Percentiles rank a stretch among this genome's conserved stretches.
phyloP scores from a whole-genome alignment of 2,888 invertebrate genomes.

The Ellobium chinense region DNA sequence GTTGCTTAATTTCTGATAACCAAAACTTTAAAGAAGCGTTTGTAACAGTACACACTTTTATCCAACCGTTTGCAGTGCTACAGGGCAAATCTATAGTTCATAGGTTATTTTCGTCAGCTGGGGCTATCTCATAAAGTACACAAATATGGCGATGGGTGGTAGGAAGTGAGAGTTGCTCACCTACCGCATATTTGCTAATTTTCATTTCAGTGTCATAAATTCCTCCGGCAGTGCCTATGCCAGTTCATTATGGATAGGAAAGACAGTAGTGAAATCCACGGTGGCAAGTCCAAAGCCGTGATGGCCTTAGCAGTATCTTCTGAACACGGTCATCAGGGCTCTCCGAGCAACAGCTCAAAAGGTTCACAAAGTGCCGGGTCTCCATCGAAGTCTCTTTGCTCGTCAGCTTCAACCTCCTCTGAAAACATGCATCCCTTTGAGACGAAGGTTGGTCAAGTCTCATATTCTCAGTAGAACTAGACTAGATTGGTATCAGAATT shows the following conservation, averaged over 20 bases:
- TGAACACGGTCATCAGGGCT: slow-evolving; percentile 13
- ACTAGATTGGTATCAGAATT: too few relatives aligned
- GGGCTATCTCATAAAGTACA: too few relatives aligned
- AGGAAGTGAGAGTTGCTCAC: background rate
- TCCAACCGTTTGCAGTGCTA: too few relatives aligned
- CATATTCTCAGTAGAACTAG: too few relatives aligned
- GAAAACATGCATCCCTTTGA: slow-evolving; percentile 68
- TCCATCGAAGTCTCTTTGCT: slow-evolving; percentile 74
- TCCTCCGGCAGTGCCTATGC: too few relatives aligned
- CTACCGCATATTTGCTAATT: background rate
- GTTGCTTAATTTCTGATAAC: too few relatives aligned
- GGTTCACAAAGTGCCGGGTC: slow-evolving; percentile 67
- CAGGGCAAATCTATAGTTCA: too few relatives aligned
- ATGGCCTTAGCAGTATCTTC: slow-evolving; percentile 9
- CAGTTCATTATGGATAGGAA: slow-evolving; percentile 15
- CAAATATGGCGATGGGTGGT: background rate
- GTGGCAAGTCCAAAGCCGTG: background rate
- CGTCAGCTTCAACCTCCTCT: slow-evolving; percentile 76
- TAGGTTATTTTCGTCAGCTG: too few relatives aligned
- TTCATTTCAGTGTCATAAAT: background rate
- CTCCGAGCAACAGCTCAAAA: slow-evolving; percentile 41
- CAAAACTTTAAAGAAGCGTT: too few relatives aligned
- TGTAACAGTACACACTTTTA: too few relatives aligned
- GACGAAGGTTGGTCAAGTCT: slow-evolving; percentile 42
- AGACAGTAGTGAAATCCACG: background rate